Percentiles rank a stretch among this genome's conserved stretches.
Evolutionary conservation across 2,888 invertebrate genomes (phyloP).

Genomic region (Isotomurus palustris): DNA sequence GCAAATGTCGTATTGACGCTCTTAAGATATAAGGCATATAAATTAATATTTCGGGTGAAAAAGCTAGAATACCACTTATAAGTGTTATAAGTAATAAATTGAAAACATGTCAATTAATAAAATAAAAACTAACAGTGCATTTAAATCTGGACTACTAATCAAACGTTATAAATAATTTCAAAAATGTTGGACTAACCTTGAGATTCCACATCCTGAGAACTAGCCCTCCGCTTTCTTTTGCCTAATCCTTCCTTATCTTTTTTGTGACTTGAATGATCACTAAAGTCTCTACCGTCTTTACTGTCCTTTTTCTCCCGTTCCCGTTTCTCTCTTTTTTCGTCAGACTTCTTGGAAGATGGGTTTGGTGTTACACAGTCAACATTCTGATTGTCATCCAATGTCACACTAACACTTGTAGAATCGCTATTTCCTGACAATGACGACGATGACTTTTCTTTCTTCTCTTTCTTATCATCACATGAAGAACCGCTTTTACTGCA

Average conservation of each 20-base stretch:
- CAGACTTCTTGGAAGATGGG: neutral
- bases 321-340: constrained; percentile 30
- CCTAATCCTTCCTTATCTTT: constrained; percentile 34
- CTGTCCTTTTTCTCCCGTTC: constrained; percentile 34
- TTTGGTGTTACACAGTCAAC: constrained; percentile 51
- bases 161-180: neutral
- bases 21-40: too few species aligned
- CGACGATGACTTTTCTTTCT: too few species aligned
- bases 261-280: constrained; percentile 14
- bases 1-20: too few species aligned
- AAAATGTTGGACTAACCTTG: constrained; percentile 20
- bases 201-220: constrained; percentile 40
- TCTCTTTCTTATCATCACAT: constrained; percentile 50
- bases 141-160: neutral
- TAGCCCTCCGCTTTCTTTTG: constrained; percentile 40
- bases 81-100: too few species aligned
- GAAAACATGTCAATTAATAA: too few species aligned
- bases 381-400: too few species aligned
- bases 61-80: too few species aligned
- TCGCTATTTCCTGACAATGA: constrained; percentile 46
- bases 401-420: constrained; percentile 48
- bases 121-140: neutral
- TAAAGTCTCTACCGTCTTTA: constrained; percentile 21
- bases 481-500: constrained; percentile 48
- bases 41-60: too few species aligned